Percentiles rank a stretch among this genome's conserved stretches.
These are phyloP conservation scores for Leucoraja ocellata DNA, from an alignment of 2,797 vertebrate species.

Conservation along the genomic window DNA sequence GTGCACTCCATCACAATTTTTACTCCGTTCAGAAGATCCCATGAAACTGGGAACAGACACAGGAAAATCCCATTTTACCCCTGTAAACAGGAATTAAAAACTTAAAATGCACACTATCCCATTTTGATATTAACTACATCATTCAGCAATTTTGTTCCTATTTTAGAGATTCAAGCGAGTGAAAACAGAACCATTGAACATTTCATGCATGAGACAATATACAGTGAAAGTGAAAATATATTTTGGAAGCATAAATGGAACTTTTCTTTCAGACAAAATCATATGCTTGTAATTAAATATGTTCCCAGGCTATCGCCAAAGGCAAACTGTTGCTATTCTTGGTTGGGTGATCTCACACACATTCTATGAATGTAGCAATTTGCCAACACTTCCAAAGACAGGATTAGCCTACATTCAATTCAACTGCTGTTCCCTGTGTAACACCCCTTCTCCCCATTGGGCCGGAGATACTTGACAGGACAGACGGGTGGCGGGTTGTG, in stretches of 20 bases:
- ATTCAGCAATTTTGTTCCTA: background rate
- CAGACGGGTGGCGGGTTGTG: too few relatives aligned
- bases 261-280: constrained; percentile 11
- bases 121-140: constrained; percentile 4
- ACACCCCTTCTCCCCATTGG: background rate
- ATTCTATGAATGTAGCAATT: constrained; percentile 21
- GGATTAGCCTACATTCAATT: background rate
- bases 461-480: too few relatives aligned
- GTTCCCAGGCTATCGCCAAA: background rate
- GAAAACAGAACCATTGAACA: background rate
- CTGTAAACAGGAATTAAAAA: too few relatives aligned
- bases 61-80: too few relatives aligned
- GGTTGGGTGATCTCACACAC: constrained; percentile 21
- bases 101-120: background rate
- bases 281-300: constrained; percentile 30
- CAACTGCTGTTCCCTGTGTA: constrained; percentile 16
- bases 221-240: background rate
- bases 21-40: too few relatives aligned
- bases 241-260: constrained; percentile 12
- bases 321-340: background rate
- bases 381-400: constrained; percentile 25
- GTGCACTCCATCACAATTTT: background rate
- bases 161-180: background rate
- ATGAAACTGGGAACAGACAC: too few relatives aligned
- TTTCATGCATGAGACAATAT: background rate